These are phyloP conservation scores for Cardiocondyla obscurior DNA, from an alignment of 1,140 invertebrate genomes.

Conservation along the genomic window DNA sequence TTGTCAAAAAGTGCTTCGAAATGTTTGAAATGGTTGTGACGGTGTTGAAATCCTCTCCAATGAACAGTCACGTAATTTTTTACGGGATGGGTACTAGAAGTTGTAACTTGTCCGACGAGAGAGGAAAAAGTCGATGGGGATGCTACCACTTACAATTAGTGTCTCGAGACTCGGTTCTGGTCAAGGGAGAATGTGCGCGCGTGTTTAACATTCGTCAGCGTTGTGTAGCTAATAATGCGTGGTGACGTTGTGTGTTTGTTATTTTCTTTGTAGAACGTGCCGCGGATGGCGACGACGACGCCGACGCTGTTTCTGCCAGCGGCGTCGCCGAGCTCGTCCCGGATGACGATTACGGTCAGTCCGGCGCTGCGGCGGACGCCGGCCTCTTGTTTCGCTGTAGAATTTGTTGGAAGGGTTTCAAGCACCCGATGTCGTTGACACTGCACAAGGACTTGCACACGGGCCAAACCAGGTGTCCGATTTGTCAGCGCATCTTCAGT, in stretches of 20 bases:
- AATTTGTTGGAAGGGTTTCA: slow-evolving; percentile 90
- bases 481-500: slow-evolving; percentile 86
- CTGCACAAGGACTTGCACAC: slow-evolving; percentile 91
- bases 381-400: slow-evolving; percentile 86
- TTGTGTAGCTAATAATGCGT: slow-evolving; percentile 59
- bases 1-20: slow-evolving; percentile 15
- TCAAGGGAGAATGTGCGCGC: neutral
- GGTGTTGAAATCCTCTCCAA: neutral
- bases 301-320: slow-evolving; percentile 32
- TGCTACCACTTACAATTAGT: neutral
- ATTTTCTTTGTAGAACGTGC: slow-evolving; percentile 79
- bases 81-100: neutral
- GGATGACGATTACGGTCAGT: slow-evolving; percentile 76
- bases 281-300: slow-evolving; percentile 57
- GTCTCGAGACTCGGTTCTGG: neutral
- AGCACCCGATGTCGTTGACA: slow-evolving; percentile 89
- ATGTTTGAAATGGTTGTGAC: neutral
- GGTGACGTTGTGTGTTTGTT: slow-evolving; percentile 77
- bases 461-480: slow-evolving; percentile 88
- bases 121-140: neutral
- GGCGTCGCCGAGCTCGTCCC: slow-evolving; percentile 70
- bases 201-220: slow-evolving; percentile 27
- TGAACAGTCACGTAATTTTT: slow-evolving; percentile 24
- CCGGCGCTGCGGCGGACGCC: slow-evolving; percentile 67
- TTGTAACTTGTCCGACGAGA: neutral